Percentiles rank a stretch among this genome's conserved stretches.
phyloP scores from a whole-genome alignment of 1,140 invertebrate species.

The Oreohelix idahoensis region DNA sequence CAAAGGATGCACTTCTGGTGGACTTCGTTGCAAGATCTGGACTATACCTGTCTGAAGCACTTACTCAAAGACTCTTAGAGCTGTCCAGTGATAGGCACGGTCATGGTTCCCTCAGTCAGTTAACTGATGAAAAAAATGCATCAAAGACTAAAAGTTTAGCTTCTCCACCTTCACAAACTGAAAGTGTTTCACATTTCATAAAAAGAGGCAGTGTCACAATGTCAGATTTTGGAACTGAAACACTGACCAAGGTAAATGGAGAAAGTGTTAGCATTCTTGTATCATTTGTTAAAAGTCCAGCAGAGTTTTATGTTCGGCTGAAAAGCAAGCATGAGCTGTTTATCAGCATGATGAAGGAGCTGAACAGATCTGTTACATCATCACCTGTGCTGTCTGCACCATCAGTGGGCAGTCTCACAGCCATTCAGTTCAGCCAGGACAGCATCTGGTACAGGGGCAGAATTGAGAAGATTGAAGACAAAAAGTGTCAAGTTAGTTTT shows the following conservation, averaged over 20 bases:
- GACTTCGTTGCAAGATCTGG: not conserved
- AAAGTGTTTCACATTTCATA: not conserved
- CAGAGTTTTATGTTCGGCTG: conserved; percentile 14
- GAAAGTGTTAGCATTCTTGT: not conserved
- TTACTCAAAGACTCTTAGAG: not conserved
- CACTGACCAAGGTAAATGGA: not conserved
- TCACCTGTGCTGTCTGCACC: not conserved
- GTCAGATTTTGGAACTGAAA: conserved; percentile 1
- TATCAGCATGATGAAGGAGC: conserved; percentile 16
- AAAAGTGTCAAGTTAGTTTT: not conserved
- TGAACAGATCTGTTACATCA: not conserved
- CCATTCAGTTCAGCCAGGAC: not conserved
- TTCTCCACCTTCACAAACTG: not conserved
- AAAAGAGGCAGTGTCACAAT: not conserved
- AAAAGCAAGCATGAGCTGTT: not conserved
- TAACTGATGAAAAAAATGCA: not conserved
- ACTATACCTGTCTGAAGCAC: not conserved
- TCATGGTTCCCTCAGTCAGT: not conserved
- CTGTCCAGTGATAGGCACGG: not conserved
- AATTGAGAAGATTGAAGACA: not conserved
- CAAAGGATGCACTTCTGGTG: not conserved
- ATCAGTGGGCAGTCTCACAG: not conserved
- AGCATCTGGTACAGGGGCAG: not conserved
- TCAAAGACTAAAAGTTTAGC: not conserved
- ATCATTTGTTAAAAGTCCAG: not conserved